phyloP scores from a whole-genome alignment of 1,140 invertebrate species.

The Orchestia grillus region DNA sequence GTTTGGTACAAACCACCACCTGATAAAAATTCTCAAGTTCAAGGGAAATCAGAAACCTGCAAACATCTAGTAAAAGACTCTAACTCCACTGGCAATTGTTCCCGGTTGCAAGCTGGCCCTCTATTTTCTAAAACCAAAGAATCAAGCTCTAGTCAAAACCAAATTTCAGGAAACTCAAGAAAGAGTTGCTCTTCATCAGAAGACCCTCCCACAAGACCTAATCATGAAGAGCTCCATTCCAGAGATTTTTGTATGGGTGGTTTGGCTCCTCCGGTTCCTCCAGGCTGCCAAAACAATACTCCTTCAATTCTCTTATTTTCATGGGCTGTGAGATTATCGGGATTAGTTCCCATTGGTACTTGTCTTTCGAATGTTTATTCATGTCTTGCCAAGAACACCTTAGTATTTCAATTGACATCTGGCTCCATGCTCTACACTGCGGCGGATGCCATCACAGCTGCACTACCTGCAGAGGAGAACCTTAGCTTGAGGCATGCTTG shows the following conservation, averaged over 20 bases:
- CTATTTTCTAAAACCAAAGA: neutral
- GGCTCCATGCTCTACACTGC: neutral
- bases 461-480: neutral
- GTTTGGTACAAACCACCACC: conserved; percentile 38
- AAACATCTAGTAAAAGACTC: neutral
- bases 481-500: neutral
- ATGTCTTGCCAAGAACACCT: conserved; percentile 16
- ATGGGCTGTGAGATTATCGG: conserved; percentile 32
- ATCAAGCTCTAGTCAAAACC: neutral
- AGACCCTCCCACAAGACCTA: neutral
- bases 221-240: neutral
- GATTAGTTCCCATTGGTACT: neutral
- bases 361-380: neutral
- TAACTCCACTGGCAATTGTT: neutral
- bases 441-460: neutral
- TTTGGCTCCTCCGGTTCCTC: neutral
- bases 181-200: neutral
- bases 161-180: neutral
- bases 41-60: neutral
- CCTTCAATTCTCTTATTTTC: conserved; percentile 31
- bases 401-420: conserved; percentile 25
- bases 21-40: neutral
- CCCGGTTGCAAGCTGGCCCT: neutral
- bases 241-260: neutral
- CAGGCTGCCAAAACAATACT: neutral